Base-by-base conservation (phyloP, 2,797 vertebrate genomes). In the Emydoidea blandingii region DNA sequence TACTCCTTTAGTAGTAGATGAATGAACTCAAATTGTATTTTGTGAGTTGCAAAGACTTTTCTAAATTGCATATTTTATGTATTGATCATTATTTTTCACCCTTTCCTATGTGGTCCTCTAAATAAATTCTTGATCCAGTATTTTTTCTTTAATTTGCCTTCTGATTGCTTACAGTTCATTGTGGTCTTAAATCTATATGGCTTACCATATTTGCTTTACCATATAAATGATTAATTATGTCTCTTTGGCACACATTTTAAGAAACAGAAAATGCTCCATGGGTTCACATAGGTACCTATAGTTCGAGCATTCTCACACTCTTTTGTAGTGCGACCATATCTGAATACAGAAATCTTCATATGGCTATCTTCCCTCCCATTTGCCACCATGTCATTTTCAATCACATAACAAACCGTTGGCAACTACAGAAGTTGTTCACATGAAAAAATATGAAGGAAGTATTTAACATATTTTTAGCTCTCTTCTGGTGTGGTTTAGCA, bases 141-240 rank as follows among this genome's bases (percentile, higher is more conserved):
- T 96, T 97, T 96, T 8, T 94, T 94, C 87, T 89, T 97, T 88
- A 94, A 8, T 96, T 96, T 86, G 31, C 5, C 21, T 95, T 97
- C 94, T 96, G 94, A 96, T 96, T 96, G 92, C 93, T 96, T 96
- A 97, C 90, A 95, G 97, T 95, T 92, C n/a, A 62, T 87, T 96
- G 19, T 96, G 74, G 76, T 97, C 91, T 94, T 93, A 94, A 93
- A 95, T 94, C 41, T 79, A 89, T 95, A 78, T 89, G n/a, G 72
- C 72, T 97, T 97, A 14, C 91, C 2, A 2, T 83, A 90, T 65
- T 96, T 96, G 87, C 94, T 94, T 88, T 91, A 94, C 79, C 87
- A 93, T 83, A 87, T 81, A 91, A 41, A 65, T 94, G 74, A 89
- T 96, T 80, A 91, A 91, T 94, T 97, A 68, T 94, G 89, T 89